These are phyloP conservation scores for Melipona bicolor DNA, from an alignment of 2,888 invertebrate genomes.

Conservation along the genomic window DNA sequence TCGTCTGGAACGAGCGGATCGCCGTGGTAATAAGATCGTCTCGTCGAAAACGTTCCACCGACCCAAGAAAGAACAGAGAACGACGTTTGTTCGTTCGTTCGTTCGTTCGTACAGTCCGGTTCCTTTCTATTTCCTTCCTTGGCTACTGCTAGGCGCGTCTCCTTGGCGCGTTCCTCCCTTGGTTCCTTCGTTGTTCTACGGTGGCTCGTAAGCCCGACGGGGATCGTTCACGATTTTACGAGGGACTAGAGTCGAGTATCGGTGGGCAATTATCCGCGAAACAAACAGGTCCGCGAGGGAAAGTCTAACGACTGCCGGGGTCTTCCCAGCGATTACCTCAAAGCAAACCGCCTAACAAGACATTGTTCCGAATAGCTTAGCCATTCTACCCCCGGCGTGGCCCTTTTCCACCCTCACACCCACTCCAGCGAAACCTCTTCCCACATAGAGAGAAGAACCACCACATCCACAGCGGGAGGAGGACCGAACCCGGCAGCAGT, in stretches of 20 bases:
- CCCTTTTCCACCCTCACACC: slow-evolving; percentile 72
- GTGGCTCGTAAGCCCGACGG: slow-evolving; percentile 58
- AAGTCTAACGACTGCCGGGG: slow-evolving; percentile 77
- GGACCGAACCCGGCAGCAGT: slow-evolving; percentile 77
- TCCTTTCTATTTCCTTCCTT: not conserved
- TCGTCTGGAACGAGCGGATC: slow-evolving; percentile 39
- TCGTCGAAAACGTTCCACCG: slow-evolving; percentile 12
- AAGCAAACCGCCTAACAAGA: slow-evolving; percentile 83
- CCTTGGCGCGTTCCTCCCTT: slow-evolving; percentile 6
- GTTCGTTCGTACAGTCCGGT: not conserved
- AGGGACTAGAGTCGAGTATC: slow-evolving; percentile 74
- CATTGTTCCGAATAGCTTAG: slow-evolving; percentile 82
- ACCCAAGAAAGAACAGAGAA: slow-evolving; percentile 17
- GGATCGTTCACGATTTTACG: slow-evolving; percentile 73
- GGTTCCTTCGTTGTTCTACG: not conserved
- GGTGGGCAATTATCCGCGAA: slow-evolving; percentile 76
- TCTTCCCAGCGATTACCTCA: slow-evolving; percentile 81
- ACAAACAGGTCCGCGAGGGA: slow-evolving; percentile 75
- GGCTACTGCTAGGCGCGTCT: not conserved
- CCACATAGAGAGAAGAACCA: slow-evolving; percentile 64
- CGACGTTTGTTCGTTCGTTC: not conserved
- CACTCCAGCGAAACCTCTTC: slow-evolving; percentile 62
- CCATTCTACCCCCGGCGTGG: slow-evolving; percentile 73
- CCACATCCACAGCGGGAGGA: slow-evolving; percentile 66
- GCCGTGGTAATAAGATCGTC: slow-evolving; percentile 42